Conservation (phyloP, 2,113 vertebrate species). For the Cisticola juncidis region DNA sequence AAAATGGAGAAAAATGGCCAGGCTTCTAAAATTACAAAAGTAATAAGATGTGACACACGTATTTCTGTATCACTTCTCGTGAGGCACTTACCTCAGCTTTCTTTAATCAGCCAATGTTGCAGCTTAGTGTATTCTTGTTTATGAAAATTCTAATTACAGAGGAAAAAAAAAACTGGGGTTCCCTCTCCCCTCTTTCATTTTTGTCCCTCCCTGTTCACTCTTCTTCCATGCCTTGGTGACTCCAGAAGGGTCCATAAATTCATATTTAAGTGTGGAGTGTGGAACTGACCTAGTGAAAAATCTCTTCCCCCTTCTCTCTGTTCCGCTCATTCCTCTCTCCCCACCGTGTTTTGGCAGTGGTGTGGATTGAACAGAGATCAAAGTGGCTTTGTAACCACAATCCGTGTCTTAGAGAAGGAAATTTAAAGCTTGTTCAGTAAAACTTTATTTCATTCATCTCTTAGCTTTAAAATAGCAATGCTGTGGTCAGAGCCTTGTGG, state of each 20-base stretch:
- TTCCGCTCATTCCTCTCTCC: not conserved
- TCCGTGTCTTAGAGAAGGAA: not conserved
- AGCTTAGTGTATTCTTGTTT: not conserved
- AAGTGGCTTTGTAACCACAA: slow-evolving; percentile 5
- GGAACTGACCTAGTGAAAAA: not conserved
- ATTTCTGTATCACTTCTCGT: not conserved
- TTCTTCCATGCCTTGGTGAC: not conserved
- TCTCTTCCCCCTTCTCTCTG: not conserved
- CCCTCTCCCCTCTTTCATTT: accelerated
- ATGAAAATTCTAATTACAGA: not conserved
- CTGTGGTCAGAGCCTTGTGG: not conserved
- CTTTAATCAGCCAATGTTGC: not conserved
- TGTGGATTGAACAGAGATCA: not conserved
- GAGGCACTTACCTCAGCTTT: not conserved
- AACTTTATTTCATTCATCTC: slow-evolving; percentile 15
- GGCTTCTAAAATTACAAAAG: not conserved
- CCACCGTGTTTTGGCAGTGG: not conserved
- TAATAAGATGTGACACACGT: accelerated
- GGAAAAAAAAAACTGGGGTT: accelerated
- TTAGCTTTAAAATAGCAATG: not conserved
- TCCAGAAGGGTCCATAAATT: not conserved
- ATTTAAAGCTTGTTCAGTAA: not conserved
- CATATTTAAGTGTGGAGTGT: not conserved
- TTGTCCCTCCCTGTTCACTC: not conserved
- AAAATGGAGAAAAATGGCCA: not conserved